Evolutionary conservation across 2,113 vertebrate species (phyloP), one percentile per base, ranked within the genome.

Genomic region (Chlamydotis undulata): DNA sequence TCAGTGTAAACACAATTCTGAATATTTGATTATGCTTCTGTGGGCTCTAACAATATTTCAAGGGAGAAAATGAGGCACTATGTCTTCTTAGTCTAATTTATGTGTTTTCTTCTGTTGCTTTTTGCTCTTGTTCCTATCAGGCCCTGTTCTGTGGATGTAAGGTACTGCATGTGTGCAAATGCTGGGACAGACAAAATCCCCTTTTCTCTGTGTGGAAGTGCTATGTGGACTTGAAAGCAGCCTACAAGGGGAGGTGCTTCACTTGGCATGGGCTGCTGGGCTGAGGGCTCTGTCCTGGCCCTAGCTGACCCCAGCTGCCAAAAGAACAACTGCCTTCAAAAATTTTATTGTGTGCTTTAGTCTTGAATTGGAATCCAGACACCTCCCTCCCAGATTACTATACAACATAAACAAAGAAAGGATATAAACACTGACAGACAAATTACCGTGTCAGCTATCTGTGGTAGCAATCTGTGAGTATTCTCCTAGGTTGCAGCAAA

Each of bases 1-100:
- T 90, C 91, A 94, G 89, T 83, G 84, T 94, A 96, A 97, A 97
- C 91, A 96, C 93, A 95, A 93, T 97, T 97, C 81, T 94, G 94
- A 97, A 97, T 97, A 97, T 94, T 94, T 97, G 93, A 97, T 97
- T 95, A 96, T 76, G 74, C 50, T 95, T 92, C 81, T 87, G 89
- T 65, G 77, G 70, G 81, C 41, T 94, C 49, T 96, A 96, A 91
- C 95, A 87, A 91, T 89, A 53, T 89, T 96, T 93, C 78, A 85
- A 83, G 93, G 43, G 35, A 93, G 84, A 95, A 95, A 96, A 96
- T 95, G 82, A 97, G 79, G 60, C 75, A 85, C 61, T 91, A 67
- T 50, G 56, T 97, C 80, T 60, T 83, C 71, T 90, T 81, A 83
- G 67, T 75, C 60, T 95, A 94, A 95, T 93, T 88, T 80, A 91